These are phyloP conservation scores for Hylaeus anthracinus DNA, from an alignment of 1,140 invertebrate species.

Conservation along the genomic window DNA sequence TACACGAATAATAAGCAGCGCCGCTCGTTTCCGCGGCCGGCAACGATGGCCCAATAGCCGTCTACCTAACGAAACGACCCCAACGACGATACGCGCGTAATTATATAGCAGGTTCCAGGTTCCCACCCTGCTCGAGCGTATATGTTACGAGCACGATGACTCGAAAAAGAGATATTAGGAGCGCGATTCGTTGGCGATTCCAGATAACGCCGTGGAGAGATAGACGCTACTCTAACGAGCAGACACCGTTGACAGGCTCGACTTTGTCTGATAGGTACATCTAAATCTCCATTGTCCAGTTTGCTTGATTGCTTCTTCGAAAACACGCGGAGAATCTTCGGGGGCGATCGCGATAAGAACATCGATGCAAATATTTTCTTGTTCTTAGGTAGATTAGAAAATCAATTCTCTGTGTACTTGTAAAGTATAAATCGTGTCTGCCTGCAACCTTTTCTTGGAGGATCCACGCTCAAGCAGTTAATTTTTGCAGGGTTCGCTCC, in stretches of 20 bases:
- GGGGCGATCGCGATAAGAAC: too few relatives aligned
- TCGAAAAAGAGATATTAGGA: constrained; percentile 36
- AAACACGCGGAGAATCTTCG: too few relatives aligned
- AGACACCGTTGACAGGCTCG: constrained; percentile 31
- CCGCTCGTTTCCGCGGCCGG: constrained; percentile 26
- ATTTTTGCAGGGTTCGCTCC: constrained; percentile 22
- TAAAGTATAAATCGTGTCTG: too few relatives aligned
- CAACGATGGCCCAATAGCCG: constrained; percentile 34
- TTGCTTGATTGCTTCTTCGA: not conserved
- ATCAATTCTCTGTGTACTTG: too few relatives aligned
- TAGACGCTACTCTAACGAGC: constrained; percentile 6
- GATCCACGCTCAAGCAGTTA: not conserved
- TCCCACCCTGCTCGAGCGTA: constrained; percentile 13
- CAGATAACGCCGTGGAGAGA: constrained; percentile 16
- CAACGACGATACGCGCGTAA: constrained; percentile 42
- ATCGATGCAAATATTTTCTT: too few relatives aligned
- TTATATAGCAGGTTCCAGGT: constrained; percentile 42
- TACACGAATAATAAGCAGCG: constrained; percentile 47
- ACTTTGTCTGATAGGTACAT: not conserved
- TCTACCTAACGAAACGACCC: constrained; percentile 43
- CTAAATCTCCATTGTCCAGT: not conserved
- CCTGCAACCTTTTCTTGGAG: too few relatives aligned
- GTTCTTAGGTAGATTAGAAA: too few relatives aligned
- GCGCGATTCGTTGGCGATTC: constrained; percentile 21
- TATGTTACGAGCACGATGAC: constrained; percentile 19